Conservation (phyloP, 2,797 vertebrate genomes). For the Halcyon badia region DNA sequence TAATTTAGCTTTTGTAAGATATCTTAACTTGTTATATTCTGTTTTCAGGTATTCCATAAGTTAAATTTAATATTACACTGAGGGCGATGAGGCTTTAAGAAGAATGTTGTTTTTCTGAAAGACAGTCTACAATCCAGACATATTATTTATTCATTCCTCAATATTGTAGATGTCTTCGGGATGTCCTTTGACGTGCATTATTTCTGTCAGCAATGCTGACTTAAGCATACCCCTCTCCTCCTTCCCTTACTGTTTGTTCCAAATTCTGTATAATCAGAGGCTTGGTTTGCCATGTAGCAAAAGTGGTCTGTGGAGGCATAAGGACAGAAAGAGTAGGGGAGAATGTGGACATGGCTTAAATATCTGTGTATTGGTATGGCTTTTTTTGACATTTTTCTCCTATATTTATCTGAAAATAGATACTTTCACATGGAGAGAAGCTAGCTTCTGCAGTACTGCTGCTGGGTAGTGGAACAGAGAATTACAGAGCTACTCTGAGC, state of each 20-base stretch:
- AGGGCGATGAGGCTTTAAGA: neutral
- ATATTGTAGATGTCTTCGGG: constrained; percentile 25
- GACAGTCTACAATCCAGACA: neutral
- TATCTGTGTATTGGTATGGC: neutral
- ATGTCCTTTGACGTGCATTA: constrained; percentile 23
- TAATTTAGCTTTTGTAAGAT: neutral
- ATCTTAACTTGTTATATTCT: neutral
- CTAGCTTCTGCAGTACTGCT: neutral
- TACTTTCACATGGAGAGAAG: neutral
- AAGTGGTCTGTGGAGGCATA: neutral
- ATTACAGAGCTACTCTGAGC: neutral
- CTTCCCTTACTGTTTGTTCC: neutral
- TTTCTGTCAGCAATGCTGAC: constrained; percentile 49
- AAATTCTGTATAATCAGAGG: neutral
- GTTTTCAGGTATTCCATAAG: neutral
- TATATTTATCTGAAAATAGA: neutral
- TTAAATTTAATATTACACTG: neutral
- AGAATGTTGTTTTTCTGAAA: neutral
- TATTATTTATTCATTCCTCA: constrained; percentile 46
- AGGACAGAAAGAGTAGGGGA: neutral
- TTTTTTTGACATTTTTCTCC: neutral
- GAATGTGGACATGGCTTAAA: neutral
- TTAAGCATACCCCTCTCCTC: neutral
- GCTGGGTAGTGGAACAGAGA: neutral
- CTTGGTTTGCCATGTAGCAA: neutral